phyloP scores from a whole-genome alignment of 2,888 invertebrate genomes.

The Spodoptera littoralis region DNA sequence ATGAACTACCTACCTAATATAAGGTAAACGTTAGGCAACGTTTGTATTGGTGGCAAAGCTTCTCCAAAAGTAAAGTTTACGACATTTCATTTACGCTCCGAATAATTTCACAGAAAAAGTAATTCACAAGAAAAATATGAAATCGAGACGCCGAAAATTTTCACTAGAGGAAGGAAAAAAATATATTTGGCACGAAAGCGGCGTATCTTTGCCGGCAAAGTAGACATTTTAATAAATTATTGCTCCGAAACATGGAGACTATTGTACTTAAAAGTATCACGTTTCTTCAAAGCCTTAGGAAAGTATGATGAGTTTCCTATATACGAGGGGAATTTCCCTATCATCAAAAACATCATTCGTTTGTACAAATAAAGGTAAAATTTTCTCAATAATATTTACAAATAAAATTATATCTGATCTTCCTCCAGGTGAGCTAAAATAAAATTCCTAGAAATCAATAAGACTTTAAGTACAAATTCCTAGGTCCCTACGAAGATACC shows the following conservation, averaged over 20 bases:
- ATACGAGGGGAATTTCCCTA: not conserved
- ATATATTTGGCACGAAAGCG: constrained; percentile 39
- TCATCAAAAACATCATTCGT: too few relatives aligned
- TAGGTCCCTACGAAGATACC: too few relatives aligned
- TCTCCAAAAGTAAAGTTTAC: constrained; percentile 1
- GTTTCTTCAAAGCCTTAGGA: constrained; percentile 3
- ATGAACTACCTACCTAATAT: too few relatives aligned
- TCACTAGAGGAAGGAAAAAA: constrained; percentile 6
- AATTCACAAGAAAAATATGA: constrained; percentile 19
- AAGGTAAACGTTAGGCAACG: too few relatives aligned
- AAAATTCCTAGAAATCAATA: too few relatives aligned
- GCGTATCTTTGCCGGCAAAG: constrained; percentile 21
- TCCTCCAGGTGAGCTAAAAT: too few relatives aligned
- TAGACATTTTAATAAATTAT: constrained; percentile 39
- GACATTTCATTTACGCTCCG: constrained; percentile 7
- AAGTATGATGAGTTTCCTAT: constrained; percentile 1
- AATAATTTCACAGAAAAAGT: constrained; percentile 4
- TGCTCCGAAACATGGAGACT: constrained; percentile 5
- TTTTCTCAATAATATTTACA: too few relatives aligned
- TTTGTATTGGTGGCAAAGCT: not conserved
- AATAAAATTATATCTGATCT: too few relatives aligned
- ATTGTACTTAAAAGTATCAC: constrained; percentile 6
- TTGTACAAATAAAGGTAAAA: too few relatives aligned
- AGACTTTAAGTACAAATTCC: too few relatives aligned
- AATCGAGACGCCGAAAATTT: constrained; percentile 20